Conservation (phyloP, 2,797 vertebrate genomes). For the Danio tinwini region DNA sequence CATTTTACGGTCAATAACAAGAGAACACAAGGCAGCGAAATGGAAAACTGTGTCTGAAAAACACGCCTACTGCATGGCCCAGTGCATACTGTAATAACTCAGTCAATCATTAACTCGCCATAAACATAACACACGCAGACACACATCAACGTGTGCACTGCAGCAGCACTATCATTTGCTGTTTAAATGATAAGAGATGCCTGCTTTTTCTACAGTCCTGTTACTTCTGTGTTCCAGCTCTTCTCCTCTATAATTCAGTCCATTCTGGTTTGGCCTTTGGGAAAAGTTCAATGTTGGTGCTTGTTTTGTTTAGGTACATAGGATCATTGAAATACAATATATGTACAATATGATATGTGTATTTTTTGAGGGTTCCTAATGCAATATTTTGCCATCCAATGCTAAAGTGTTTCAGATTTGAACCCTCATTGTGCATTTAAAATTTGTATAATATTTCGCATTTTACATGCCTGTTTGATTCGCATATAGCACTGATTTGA, state of each 20-base stretch:
- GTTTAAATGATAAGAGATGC: neutral
- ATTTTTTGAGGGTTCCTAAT: no score
- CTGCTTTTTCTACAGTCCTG: slow-evolving; percentile 5
- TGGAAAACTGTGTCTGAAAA: slow-evolving; percentile 35
- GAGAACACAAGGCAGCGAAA: slow-evolving; percentile 25
- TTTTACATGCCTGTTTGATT: no score
- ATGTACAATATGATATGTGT: no score
- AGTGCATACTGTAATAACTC: slow-evolving; percentile 31
- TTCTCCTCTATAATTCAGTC: neutral
- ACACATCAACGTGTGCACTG: neutral
- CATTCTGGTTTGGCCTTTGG: neutral
- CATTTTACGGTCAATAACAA: slow-evolving; percentile 54
- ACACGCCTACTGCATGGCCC: slow-evolving; percentile 8
- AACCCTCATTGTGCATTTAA: no score
- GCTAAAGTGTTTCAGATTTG: no score
- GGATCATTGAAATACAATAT: no score
- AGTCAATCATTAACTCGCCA: slow-evolving; percentile 45
- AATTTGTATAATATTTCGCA: no score
- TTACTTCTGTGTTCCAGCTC: neutral
- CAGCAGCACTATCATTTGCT: neutral
- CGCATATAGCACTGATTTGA: no score
- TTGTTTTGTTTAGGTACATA: neutral
- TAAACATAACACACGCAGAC: slow-evolving; percentile 18
- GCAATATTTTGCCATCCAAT: no score
- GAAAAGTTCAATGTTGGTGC: slow-evolving; percentile 7